Percentiles rank a stretch among this genome's conserved stretches.
phyloP scores from a whole-genome alignment of 2,797 vertebrate species.

The Anabacerthia variegaticeps region DNA sequence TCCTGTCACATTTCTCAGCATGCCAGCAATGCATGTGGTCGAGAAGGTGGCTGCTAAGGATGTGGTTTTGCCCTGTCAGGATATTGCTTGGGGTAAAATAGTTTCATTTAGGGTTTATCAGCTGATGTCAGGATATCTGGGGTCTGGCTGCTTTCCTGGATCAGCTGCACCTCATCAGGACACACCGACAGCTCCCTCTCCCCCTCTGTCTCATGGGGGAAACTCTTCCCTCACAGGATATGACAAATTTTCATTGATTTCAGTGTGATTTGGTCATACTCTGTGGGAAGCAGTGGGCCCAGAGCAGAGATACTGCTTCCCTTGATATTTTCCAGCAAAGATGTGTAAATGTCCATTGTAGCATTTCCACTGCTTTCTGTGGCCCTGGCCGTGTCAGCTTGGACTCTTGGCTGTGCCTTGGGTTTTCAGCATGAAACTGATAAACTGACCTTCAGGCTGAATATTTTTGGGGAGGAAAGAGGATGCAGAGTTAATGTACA shows the following conservation, averaged over 20 bases:
- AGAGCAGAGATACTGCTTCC: neutral
- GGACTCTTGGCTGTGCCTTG: neutral
- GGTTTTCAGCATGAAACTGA: neutral
- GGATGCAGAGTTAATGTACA: neutral
- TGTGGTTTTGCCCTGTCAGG: neutral
- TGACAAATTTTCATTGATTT: neutral
- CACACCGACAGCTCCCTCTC: neutral
- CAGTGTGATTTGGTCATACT: neutral
- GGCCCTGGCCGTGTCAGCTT: rapidly evolving
- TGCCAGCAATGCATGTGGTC: neutral
- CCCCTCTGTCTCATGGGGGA: neutral
- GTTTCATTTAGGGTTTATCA: neutral
- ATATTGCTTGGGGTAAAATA: neutral
- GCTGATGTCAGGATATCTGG: neutral
- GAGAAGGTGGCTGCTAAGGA: neutral
- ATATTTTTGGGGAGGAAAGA: neutral
- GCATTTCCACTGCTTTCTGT: neutral
- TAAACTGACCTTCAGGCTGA: neutral
- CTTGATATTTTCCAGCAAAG: neutral
- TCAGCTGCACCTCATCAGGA: neutral
- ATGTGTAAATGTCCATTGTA: neutral
- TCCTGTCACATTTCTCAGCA: neutral
- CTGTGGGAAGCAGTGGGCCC: neutral
- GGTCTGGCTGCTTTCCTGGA: neutral
- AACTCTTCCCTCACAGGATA: neutral